Evolutionary conservation across 2,113 vertebrate genomes (phyloP).

Genomic region (Mixornis gularis): DNA sequence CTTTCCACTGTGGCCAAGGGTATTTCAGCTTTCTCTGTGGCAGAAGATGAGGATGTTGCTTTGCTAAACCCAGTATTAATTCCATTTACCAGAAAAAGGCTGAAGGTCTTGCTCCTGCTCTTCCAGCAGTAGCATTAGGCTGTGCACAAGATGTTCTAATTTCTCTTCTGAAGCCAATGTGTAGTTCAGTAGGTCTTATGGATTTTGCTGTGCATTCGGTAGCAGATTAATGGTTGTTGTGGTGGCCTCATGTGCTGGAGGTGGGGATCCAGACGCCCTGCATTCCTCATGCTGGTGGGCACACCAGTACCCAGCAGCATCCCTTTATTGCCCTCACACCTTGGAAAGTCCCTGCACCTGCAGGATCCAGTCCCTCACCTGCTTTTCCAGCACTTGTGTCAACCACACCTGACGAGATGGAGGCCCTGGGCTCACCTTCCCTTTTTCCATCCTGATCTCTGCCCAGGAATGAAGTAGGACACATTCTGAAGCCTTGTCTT

Average conservation of each 20-base stretch:
- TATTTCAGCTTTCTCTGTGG: neutral
- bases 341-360: neutral
- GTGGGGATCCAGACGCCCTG: neutral
- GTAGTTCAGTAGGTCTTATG: neutral
- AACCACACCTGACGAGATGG: neutral
- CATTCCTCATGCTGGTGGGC: neutral
- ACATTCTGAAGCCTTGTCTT: neutral
- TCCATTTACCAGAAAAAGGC: neutral
- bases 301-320: neutral
- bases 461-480: neutral
- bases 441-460: neutral
- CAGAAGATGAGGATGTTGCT: neutral
- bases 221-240: neutral
- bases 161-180: neutral
- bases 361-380: neutral
- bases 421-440: neutral
- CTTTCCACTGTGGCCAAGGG: neutral
- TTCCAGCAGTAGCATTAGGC: neutral
- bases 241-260: accelerated
- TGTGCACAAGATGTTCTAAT: neutral
- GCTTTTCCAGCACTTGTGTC: neutral
- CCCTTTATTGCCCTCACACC: neutral
- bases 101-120: neutral
- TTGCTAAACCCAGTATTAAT: neutral
- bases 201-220: neutral